Evolutionary conservation across 2,113 vertebrate species (phyloP), one percentile per base, ranked within the genome.

Genomic region (Leuciscus idus): DNA sequence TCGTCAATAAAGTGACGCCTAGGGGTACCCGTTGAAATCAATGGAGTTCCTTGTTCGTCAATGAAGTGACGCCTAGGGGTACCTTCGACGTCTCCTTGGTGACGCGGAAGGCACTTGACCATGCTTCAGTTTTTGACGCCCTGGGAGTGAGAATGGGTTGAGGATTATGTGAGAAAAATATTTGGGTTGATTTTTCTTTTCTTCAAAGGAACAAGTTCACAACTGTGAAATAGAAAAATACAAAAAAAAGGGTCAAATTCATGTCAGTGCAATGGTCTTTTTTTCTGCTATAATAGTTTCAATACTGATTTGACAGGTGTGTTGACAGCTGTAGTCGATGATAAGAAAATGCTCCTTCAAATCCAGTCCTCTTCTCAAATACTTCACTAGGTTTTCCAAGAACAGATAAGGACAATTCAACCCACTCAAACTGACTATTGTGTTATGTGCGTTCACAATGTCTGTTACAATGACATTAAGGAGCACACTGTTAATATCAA

Each of bases 401-500:
- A 64, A 28, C 59, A 81, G 33, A 61, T 80, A 80, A 9, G 21
- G 23, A 13, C 13, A 80, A 80, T 80, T 61, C 77, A 80, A 7
- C 23, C 50, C 1, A 59, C 76, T 23, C 75, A 57, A 39, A 78
- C 11, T 4, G 30, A 64, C 26, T 8, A 36, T 46, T 43, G 57
- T 23, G 77, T 6, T n/a, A 17, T 46, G n/a, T 55, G n/a, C 28
- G 15, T 46, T 80, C 11, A 6, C 23, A 28, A 78, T 59, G 28
- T 78, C 52, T 78, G 46, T 52, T 52, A 17, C 6, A 52, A 57
- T 12, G n/a, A 30, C 12, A 48, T 8, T 39, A 26, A 46, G 74
- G 36, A 39, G 64, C 1, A 33, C 4, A 17, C 26, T 83, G 80
- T 78, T 80, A 85, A 86, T 89, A 84, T 77, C 30, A 64, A 28